Evolutionary conservation across 2,888 invertebrate species (phyloP).

Genomic region (Cryptops parisi): DNA sequence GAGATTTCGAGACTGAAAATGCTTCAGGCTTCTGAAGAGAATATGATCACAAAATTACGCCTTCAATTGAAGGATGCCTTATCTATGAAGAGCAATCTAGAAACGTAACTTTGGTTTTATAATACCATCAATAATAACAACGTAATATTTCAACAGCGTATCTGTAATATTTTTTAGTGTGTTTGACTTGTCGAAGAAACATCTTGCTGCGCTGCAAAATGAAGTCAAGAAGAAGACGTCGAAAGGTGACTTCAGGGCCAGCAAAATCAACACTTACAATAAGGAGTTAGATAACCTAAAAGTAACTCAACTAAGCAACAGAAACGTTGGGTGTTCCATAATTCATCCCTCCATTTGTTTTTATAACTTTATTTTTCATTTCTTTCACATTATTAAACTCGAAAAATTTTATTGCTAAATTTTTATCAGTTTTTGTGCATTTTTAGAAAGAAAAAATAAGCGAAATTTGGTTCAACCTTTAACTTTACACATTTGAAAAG

Average conservation of each 20-base stretch:
- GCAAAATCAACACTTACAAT: constrained; percentile 1
- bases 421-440: too few species aligned
- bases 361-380: too few species aligned
- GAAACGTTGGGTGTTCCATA: too few species aligned
- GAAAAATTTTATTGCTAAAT: too few species aligned
- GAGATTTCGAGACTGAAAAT: neutral
- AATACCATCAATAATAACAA: neutral
- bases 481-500: too few species aligned
- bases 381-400: too few species aligned
- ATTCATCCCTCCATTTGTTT: too few species aligned
- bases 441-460: too few species aligned
- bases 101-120: neutral
- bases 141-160: too few species aligned
- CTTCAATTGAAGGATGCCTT: neutral
- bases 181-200: neutral
- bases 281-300: neutral
- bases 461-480: too few species aligned
- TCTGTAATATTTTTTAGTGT: neutral
- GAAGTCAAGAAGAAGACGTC: neutral
- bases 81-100: neutral
- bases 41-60: neutral
- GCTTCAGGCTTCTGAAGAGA: neutral
- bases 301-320: neutral
- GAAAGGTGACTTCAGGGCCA: neutral
- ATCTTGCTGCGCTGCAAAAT: neutral